Base-by-base conservation (phyloP, 2,888 invertebrate species). In the Agonopterix heracliana region DNA sequence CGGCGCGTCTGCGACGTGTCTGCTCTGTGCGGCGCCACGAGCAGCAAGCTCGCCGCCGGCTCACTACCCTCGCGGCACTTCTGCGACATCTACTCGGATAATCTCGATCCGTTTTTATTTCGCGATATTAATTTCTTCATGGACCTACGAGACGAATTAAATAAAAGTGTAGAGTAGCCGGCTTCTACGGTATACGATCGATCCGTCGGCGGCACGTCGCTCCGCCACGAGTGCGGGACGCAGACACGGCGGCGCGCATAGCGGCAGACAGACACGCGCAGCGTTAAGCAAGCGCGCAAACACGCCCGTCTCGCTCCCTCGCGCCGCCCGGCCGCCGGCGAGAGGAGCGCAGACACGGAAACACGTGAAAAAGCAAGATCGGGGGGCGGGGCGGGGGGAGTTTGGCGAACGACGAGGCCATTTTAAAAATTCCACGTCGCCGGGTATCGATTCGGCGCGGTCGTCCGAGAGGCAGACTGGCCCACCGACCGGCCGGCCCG, bases 221-320 rank as follows among this genome's bases (percentile, higher is more conserved):
- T 51, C 61, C 68, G 59, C 63, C 56, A 47, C 75, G 71, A 63
- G 65, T 54, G 66, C 77, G 67, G 66, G 66, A 56, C 50, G 57
- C 78, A 63, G 56, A 78, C 83, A 75, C 71, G 76, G 44, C 63
- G 66, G 53, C 81, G 82, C 82, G 80, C 86, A 85, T 59, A 56
- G 54, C 72, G 71, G 71, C 86, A 84, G 64, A 80, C 86, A 84
- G 64, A 76, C 84, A 74, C 81, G 85, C 83, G 82, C 81, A 80
- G 69, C 63, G 68, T 54, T 71, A 76, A 74, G 74, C 82, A 71
- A 71, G 74, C 78, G 62, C 57, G 68, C 78, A 67, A 59, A 40
- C 45, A 40, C 26, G 40, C 17, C 9, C 40, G 62, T 41, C 41
- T 11, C 41, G 41, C 41, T 12, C 9, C 34, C 44, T n/a, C 34